A percentile compares a stretch with the other conserved stretches of the same genome.
Evolutionary conservation across 2,797 vertebrate genomes (phyloP).

Genomic region (Huso huso): DNA sequence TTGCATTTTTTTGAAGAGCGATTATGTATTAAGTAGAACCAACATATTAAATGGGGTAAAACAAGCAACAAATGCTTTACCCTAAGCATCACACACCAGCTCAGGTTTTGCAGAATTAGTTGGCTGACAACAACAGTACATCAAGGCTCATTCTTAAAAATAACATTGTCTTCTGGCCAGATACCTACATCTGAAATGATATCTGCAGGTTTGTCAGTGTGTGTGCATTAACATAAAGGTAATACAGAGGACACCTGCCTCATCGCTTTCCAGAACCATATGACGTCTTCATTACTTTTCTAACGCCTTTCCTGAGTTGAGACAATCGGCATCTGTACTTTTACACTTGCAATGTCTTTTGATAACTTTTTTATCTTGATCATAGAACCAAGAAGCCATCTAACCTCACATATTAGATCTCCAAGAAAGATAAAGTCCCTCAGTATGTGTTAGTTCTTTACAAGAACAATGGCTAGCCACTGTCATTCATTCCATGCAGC

Average conservation of each 20-base stretch:
- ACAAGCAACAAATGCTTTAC: no score
- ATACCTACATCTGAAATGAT: no score
- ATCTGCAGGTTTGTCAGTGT: conserved; percentile 40
- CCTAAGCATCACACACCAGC: no score
- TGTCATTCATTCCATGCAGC: conserved; percentile 13
- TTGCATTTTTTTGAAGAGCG: no score
- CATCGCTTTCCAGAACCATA: conserved; percentile 7
- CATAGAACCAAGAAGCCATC: conserved; percentile 29
- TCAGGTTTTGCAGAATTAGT: no score
- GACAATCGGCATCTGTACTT: conserved; percentile 12
- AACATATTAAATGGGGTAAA: no score
- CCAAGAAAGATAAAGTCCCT: conserved; percentile 19
- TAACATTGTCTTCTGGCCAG: no score
- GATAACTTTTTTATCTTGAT: conserved; percentile 26
- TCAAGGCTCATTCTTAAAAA: no score
- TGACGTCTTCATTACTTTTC: conserved; percentile 7
- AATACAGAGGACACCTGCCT: conserved; percentile 41
- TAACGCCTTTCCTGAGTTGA: conserved; percentile 13
- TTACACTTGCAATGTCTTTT: conserved; percentile 8
- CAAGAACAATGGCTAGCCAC: conserved; percentile 15
- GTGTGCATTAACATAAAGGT: conserved; percentile 31
- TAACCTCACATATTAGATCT: conserved; percentile 29
- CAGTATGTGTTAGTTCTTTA: conserved; percentile 11
- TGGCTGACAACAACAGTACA: no score
- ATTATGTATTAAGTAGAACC: no score